These are phyloP conservation scores for Catharus bicknelli DNA, from an alignment of 2,113 vertebrate genomes.

Conservation along the genomic window DNA sequence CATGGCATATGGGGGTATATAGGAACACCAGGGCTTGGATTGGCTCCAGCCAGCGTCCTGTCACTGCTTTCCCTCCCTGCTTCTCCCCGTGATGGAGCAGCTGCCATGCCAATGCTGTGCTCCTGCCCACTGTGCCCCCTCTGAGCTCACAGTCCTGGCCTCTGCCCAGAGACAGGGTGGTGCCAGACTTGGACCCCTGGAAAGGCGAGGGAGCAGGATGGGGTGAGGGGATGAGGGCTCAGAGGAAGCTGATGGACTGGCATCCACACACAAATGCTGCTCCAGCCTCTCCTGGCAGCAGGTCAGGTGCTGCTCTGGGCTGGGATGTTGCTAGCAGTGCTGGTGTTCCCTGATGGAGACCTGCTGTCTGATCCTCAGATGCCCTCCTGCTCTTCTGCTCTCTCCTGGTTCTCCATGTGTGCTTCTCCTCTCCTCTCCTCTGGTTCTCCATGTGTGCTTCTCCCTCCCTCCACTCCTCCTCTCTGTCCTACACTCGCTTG, in stretches of 20 bases:
- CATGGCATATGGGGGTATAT: fast-evolving
- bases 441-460: conserved; percentile 10
- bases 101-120: background rate
- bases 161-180: background rate
- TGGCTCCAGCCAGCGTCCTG: background rate
- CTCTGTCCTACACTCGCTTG: conserved; percentile 37
- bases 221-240: background rate
- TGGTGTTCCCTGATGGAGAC: conserved; percentile 12
- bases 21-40: background rate
- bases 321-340: background rate
- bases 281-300: background rate
- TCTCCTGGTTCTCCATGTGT: background rate
- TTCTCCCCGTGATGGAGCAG: background rate
- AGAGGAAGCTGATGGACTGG: background rate
- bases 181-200: background rate
- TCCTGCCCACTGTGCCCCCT: background rate
- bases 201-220: background rate
- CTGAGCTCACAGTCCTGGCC: background rate
- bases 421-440: background rate
- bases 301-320: background rate
- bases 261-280: background rate
- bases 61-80: background rate
- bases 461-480: background rate
- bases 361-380: conserved; percentile 15
- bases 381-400: background rate